A percentile compares a stretch with the other conserved stretches of the same genome.
These are phyloP conservation scores for Mola mola DNA, from an alignment of 2,113 vertebrate species.

Conservation along the genomic window DNA sequence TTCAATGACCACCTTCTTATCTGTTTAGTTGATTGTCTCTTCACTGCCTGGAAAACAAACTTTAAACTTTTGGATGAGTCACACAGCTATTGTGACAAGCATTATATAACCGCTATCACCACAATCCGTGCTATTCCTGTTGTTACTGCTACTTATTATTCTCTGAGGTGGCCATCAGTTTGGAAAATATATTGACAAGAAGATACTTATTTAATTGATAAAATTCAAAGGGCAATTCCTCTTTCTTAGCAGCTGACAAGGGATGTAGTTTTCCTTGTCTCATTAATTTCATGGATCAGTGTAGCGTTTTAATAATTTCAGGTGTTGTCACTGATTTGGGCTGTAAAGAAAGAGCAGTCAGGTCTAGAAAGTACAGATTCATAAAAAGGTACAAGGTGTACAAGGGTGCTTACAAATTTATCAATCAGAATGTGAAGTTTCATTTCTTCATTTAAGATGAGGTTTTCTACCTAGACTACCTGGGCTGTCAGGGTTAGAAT, in stretches of 20 bases:
- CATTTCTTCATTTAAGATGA: too few species aligned
- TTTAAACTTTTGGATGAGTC: conserved; percentile 40
- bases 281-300: conserved; percentile 68
- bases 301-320: conserved; percentile 65
- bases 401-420: too few species aligned
- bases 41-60: conserved; percentile 30
- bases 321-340: conserved; percentile 66
- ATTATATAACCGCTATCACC: conserved; percentile 11
- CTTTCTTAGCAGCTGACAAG: conserved; percentile 30
- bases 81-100: conserved; percentile 26
- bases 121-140: conserved; percentile 24
- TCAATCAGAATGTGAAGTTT: too few species aligned
- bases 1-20: conserved; percentile 13
- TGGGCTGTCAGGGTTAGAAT: too few species aligned
- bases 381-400: too few species aligned
- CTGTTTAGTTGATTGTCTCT: conserved; percentile 13
- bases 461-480: too few species aligned
- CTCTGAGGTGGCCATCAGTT: conserved; percentile 22
- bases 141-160: conserved; percentile 44
- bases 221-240: conserved; percentile 40
- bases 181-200: conserved; percentile 46
- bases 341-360: conserved; percentile 63
- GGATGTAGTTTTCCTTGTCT: conserved; percentile 56
- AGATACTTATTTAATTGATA: conserved; percentile 54
- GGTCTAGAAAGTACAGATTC: too few species aligned